phyloP scores from a whole-genome alignment of 2,888 invertebrate genomes.

The Heliconius hortense region DNA sequence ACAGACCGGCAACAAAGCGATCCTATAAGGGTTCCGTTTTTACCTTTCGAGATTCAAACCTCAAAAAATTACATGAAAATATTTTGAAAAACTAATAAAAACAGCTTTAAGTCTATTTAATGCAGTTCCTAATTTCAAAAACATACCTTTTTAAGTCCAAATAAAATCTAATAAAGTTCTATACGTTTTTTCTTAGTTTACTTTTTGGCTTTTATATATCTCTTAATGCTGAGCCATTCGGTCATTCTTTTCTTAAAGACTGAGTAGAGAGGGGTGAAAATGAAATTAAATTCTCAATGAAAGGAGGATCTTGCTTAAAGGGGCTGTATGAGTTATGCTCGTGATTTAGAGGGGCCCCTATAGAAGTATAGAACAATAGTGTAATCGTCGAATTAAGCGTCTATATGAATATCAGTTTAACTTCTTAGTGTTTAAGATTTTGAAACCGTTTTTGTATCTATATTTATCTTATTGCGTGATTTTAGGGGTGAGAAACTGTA shows the following conservation, averaged over 20 bases:
- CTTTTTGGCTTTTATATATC: slow-evolving; percentile 57
- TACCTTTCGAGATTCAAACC: too few relatives aligned
- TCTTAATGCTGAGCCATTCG: slow-evolving; percentile 65
- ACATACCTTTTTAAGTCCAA: neutral
- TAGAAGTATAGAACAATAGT: slow-evolving; percentile 76
- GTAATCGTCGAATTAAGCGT: slow-evolving; percentile 80
- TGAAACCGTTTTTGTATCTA: slow-evolving; percentile 11
- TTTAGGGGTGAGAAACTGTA: neutral
- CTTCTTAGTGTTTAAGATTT: slow-evolving; percentile 33
- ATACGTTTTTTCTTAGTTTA: slow-evolving; percentile 51
- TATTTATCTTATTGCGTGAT: neutral
- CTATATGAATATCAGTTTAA: slow-evolving; percentile 60
- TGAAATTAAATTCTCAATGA: slow-evolving; percentile 81
- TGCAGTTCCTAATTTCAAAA: neutral
- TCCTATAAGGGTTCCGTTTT: too few relatives aligned
- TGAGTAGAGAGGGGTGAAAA: slow-evolving; percentile 73
- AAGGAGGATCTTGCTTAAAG: slow-evolving; percentile 71
- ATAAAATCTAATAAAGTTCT: slow-evolving; percentile 42
- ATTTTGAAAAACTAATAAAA: neutral
- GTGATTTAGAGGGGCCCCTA: slow-evolving; percentile 60
- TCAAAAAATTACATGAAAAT: neutral
- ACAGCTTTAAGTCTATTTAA: neutral
- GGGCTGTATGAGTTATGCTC: slow-evolving; percentile 77
- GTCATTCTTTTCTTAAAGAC: slow-evolving; percentile 76
- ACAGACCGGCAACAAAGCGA: too few relatives aligned